Conservation (phyloP, 2,797 vertebrate species). For the Pseudochromis fuscus region DNA sequence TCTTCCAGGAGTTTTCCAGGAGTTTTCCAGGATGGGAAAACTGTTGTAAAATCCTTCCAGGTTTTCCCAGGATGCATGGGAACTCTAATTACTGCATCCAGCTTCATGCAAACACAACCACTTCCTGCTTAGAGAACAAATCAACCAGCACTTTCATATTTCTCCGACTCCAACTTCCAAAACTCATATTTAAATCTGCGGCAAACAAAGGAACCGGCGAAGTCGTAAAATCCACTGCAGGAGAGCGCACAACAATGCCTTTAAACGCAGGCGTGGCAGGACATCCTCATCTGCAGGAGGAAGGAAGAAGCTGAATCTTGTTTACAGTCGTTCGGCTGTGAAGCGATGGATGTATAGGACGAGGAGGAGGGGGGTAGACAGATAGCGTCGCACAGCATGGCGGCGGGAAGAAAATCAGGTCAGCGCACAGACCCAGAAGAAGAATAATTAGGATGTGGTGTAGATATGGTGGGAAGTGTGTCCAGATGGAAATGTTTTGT, state of each 20-base stretch:
- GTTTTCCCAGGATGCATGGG: too few species aligned
- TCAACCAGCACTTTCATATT: background rate
- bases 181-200: background rate
- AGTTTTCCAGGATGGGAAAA: too few species aligned
- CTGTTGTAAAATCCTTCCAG: too few species aligned
- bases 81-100: too few species aligned
- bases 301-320: constrained; percentile 37
- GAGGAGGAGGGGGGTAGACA: too few species aligned
- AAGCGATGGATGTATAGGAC: too few species aligned
- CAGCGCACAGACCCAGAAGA: background rate
- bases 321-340: constrained; percentile 28
- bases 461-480: too few species aligned
- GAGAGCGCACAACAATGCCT: constrained; percentile 17
- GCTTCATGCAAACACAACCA: too few species aligned
- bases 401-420: constrained; percentile 9
- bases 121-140: background rate
- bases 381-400: background rate
- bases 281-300: constrained; percentile 41
- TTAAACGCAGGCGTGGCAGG: constrained; percentile 12
- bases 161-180: too few species aligned
- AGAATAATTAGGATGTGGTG: too few species aligned
- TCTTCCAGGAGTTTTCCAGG: too few species aligned
- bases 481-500: too few species aligned
- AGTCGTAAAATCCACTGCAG: constrained; percentile 16
- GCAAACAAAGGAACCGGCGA: background rate